These are phyloP conservation scores for Chrysina gloriosa DNA, from an alignment of 2,888 invertebrate genomes.

Conservation along the genomic window DNA sequence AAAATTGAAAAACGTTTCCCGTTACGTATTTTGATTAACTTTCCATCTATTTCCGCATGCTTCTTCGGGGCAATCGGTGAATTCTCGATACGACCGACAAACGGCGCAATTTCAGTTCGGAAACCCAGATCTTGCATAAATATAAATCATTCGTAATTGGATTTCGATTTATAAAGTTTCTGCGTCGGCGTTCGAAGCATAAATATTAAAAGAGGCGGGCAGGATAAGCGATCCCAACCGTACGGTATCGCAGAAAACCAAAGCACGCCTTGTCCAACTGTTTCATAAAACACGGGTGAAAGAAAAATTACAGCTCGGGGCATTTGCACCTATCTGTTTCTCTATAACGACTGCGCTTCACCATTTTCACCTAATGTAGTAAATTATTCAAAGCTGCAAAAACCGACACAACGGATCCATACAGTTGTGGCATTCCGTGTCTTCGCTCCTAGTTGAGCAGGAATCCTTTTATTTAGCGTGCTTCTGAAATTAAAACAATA, in stretches of 20 bases:
- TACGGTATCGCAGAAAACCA: constrained; percentile 30
- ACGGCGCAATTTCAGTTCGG: constrained; percentile 1
- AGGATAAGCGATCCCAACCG: constrained; percentile 32
- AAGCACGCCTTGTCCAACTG: constrained; percentile 5
- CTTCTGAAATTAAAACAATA: constrained; percentile 45
- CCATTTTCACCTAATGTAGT: constrained; percentile 20
- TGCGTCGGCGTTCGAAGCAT: constrained; percentile 17
- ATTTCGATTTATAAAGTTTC: constrained; percentile 39
- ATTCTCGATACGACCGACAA: constrained; percentile 7
- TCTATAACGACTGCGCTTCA: constrained; percentile 2
- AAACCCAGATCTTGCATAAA: constrained; percentile 29
- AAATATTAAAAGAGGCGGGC: constrained; percentile 31
- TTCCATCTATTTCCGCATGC: not conserved
- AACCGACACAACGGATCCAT: not conserved
- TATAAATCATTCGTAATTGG: constrained; percentile 38
- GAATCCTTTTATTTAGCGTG: not conserved
- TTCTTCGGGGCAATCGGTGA: not conserved
- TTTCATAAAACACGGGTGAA: constrained; percentile 21
- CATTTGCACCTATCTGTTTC: constrained; percentile 12
- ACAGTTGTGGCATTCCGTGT: not conserved
- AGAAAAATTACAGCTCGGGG: constrained; percentile 4
- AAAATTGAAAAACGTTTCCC: not conserved
- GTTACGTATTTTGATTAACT: not conserved
- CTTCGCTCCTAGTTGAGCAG: not conserved
- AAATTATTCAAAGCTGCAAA: constrained; percentile 16